phyloP scores from a whole-genome alignment of 2,888 invertebrate species.

The Dichetophora obliterata region DNA sequence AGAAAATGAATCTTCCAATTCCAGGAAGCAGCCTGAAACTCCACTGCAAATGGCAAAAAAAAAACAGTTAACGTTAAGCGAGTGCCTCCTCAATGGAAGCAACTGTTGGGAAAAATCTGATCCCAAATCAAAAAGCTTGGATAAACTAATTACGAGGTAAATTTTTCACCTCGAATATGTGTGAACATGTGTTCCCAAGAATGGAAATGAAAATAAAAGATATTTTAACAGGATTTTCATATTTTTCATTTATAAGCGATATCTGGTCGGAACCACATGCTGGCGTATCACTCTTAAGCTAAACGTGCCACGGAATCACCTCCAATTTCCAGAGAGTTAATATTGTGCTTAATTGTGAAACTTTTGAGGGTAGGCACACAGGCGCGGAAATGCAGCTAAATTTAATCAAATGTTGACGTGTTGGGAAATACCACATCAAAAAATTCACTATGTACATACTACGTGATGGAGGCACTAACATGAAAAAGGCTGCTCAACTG shows the following conservation, averaged over 20 bases:
- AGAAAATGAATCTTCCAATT: too few species aligned
- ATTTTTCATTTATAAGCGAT: conserved; percentile 1
- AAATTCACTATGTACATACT: too few species aligned
- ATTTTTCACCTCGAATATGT: conserved; percentile 25
- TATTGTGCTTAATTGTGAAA: not conserved
- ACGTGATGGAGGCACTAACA: too few species aligned
- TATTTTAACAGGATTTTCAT: not conserved
- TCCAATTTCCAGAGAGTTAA: not conserved
- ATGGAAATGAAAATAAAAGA: not conserved
- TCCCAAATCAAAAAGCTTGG: conserved; percentile 35
- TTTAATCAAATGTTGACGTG: too few species aligned
- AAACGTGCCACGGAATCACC: not conserved
- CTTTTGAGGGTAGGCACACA: too few species aligned
- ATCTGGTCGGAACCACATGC: conserved; percentile 12
- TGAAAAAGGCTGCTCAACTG: too few species aligned
- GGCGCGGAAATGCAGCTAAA: too few species aligned
- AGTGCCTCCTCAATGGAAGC: conserved; percentile 21
- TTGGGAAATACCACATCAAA: too few species aligned
- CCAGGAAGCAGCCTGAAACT: too few species aligned
- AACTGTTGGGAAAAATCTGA: not conserved
- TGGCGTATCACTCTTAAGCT: not conserved
- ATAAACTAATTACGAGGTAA: conserved; percentile 32
- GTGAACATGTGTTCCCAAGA: not conserved
- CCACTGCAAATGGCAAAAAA: conserved; percentile 15
- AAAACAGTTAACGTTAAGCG: conserved; percentile 33